A percentile compares a stretch with the other conserved stretches of the same genome.
Conservation (phyloP, 2,888 invertebrate species). For the Mamestra brassicae region DNA sequence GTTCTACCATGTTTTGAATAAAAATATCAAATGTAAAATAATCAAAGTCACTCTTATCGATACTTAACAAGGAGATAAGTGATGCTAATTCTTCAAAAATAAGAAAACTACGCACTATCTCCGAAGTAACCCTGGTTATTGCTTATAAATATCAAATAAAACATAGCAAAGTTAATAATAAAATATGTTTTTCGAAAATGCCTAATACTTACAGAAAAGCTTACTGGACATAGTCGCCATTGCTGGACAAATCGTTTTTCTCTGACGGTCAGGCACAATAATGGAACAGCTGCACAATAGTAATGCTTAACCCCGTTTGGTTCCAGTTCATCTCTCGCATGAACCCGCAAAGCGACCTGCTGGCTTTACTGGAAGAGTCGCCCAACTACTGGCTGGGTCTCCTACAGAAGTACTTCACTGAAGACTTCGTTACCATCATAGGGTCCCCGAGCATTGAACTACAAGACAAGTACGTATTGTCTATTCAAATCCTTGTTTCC, state of each 20-base stretch:
- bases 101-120: too few relatives aligned
- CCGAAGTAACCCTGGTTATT: too few relatives aligned
- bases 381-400: slow-evolving; percentile 94
- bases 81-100: too few relatives aligned
- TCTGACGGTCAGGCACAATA: background rate
- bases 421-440: slow-evolving; percentile 92
- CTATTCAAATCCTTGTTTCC: background rate
- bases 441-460: slow-evolving; percentile 89
- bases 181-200: too few relatives aligned
- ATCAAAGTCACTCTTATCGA: too few relatives aligned
- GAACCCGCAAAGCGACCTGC: slow-evolving; percentile 92
- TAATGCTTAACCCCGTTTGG: slow-evolving; percentile 18
- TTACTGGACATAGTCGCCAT: too few relatives aligned
- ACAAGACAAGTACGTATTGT: slow-evolving; percentile 78
- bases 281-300: background rate
- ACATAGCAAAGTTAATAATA: too few relatives aligned
- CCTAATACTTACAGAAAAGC: background rate
- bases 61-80: too few relatives aligned
- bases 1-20: too few relatives aligned
- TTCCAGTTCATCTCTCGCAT: slow-evolving; percentile 92
- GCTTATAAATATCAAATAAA: too few relatives aligned
- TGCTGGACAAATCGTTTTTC: background rate
- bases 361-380: slow-evolving; percentile 91
- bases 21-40: too few relatives aligned
- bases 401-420: slow-evolving; percentile 92